Base-by-base conservation (phyloP, 2,888 invertebrate genomes). In the Drosophila leonis region DNA sequence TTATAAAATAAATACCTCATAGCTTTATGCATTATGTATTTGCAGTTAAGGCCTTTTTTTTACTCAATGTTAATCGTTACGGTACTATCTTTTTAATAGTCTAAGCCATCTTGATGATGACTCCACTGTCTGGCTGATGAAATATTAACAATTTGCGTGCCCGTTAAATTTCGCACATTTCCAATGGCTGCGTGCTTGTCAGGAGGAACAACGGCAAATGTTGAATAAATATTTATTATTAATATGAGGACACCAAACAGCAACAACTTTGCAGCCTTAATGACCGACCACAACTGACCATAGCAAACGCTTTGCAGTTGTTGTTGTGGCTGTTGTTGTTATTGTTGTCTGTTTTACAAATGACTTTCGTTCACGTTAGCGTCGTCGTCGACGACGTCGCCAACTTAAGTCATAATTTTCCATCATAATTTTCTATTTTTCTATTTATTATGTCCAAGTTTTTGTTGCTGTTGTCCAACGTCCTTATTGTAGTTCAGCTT, bases 321-420 rank as follows among this genome's bases (percentile, higher is more conserved):
- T 24, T 24, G 24, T 24, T 24, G 20, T 52, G 29, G 37, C 18
- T 64, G 24, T 49, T 33, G 54, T 57, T 69, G 27, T 44, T 37
- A 29, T 12, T 65, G 48, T 42, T 41, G 62, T 54, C 37, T 51
- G 62, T 48, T 64, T 83, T 73, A 82, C 73, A 82, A 82, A 83
- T 85, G 85, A 76, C 74, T 80, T 78, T 76, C 55, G 74, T 77
- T 75, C 81, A 83, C 80, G 83, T 80, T 74, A 83, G 70, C 59
- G 44, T 64, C 66, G 75, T 61, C 66, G 75, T 61, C 70, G 75
- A 59, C 74, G 42, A 55, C 78, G 56, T 71, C 44, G 70, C 72
- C 72, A 76, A 78, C 78, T 83, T 69, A 80, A 78, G 80, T 85
- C 83, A 81, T 83, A 85, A 86, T 83, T 85, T 86, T 85, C 81